A percentile compares a stretch with the other conserved stretches of the same genome.
Evolutionary conservation across 2,797 vertebrate species (phyloP).

Genomic region (Syngnathus rostellatus): DNA sequence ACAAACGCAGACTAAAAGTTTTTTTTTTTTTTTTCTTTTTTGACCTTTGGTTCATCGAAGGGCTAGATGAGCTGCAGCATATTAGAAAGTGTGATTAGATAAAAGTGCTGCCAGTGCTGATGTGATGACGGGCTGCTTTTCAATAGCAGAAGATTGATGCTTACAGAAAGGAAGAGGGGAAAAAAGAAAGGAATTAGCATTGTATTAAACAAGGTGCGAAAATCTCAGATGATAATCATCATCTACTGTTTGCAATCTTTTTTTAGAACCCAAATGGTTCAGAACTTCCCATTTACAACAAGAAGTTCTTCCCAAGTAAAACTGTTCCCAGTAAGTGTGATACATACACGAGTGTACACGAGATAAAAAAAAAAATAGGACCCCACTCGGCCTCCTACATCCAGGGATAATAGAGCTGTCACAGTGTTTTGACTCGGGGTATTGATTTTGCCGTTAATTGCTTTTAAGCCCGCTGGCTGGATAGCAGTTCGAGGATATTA

Average conservation of each 20-base stretch:
- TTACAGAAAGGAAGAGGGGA: constrained; percentile 28
- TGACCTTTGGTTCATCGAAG: constrained; percentile 19
- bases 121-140: constrained; percentile 34
- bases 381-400: constrained; percentile 42
- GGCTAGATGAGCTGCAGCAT: constrained; percentile 19
- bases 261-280: no score
- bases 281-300: not conserved
- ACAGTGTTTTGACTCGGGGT: constrained; percentile 64
- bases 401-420: constrained; percentile 67
- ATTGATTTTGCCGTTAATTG: constrained; percentile 70
- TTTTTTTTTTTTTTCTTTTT: constrained; percentile 10
- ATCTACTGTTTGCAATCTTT: not conserved
- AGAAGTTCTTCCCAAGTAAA: not conserved
- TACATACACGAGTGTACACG: constrained; percentile 14
- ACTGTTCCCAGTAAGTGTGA: constrained; percentile 21
- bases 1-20: constrained; percentile 32
- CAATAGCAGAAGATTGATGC: constrained; percentile 24
- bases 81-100: constrained; percentile 43
- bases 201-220: constrained; percentile 24
- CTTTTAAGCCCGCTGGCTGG: constrained; percentile 46
- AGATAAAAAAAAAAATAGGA: constrained; percentile 14
- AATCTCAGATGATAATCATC: not conserved
- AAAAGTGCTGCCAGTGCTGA: constrained; percentile 36
- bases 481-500: constrained; percentile 55
- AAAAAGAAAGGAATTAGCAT: constrained; percentile 32